Conservation (phyloP, 1,140 invertebrate genomes). For the Pantala flavescens region DNA sequence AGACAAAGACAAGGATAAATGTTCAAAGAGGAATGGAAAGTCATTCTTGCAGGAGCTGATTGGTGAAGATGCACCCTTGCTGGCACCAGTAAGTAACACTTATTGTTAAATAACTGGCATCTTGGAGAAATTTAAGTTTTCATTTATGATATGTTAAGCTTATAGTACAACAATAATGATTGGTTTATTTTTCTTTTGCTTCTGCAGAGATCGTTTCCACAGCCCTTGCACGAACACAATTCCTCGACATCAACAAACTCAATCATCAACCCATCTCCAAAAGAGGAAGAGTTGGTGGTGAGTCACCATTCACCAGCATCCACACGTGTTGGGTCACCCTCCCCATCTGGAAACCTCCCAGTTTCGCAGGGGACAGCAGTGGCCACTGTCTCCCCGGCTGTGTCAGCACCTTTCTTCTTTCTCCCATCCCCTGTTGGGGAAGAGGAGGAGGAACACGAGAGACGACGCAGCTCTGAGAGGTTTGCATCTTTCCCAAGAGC, state of each 20-base stretch:
- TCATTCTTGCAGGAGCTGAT: background rate
- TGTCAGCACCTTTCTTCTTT: conserved; percentile 20
- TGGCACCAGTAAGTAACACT: background rate
- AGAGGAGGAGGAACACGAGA: conserved; percentile 40
- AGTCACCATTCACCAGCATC: conserved; percentile 23
- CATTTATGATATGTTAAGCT: too few species aligned
- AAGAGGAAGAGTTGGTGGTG: background rate
- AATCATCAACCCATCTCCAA: background rate
- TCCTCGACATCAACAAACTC: background rate
- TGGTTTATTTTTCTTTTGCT: too few species aligned
- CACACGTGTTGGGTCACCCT: background rate
- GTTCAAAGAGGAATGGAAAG: background rate
- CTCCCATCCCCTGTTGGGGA: conserved; percentile 32
- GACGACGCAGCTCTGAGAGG: conserved; percentile 42
- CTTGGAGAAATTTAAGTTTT: too few species aligned
- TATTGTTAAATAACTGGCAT: too few species aligned
- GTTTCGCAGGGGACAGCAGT: background rate
- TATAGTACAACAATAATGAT: too few species aligned
- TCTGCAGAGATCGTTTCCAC: background rate
- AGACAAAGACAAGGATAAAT: background rate
- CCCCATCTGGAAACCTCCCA: background rate
- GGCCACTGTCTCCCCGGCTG: background rate
- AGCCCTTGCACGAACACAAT: conserved; percentile 10
- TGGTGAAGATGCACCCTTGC: background rate
- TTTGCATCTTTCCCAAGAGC: conserved; percentile 40